These are phyloP conservation scores for Pelodytes ibericus DNA, from an alignment of 2,797 vertebrate genomes.

Conservation along the genomic window DNA sequence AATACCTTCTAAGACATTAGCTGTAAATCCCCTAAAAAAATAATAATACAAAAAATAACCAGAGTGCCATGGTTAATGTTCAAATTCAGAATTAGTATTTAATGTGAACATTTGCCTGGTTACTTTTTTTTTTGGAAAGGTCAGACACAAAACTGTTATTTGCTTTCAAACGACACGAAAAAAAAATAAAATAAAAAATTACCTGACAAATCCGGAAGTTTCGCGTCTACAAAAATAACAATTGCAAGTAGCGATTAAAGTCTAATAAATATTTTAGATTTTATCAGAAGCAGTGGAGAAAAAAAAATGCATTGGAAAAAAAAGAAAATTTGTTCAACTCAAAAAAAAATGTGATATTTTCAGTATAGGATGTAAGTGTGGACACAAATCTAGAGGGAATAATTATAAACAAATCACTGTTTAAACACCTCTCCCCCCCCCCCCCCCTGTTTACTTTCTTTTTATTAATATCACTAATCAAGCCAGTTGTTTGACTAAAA, in stretches of 20 bases:
- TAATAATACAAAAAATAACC: not conserved
- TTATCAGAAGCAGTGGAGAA: not conserved
- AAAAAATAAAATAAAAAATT: constrained; percentile 18
- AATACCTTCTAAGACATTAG: constrained; percentile 25
- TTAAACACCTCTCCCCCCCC: no score
- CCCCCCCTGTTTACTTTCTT: no score
- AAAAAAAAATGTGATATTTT: not conserved
- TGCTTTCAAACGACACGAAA: constrained; percentile 11
- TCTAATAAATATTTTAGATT: not conserved
- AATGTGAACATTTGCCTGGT: constrained; percentile 24
- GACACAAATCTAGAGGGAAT: no score
- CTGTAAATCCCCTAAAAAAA: constrained; percentile 2
- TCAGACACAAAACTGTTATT: constrained; percentile 34
- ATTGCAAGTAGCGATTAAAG: constrained; percentile 25
- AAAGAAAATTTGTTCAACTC: not conserved
- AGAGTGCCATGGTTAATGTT: constrained; percentile 30
- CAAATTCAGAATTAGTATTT: not conserved
- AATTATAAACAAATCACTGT: no score
- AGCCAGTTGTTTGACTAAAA: no score
- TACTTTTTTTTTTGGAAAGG: constrained; percentile 36
- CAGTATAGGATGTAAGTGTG: no score
- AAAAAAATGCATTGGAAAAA: not conserved
- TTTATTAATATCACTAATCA: no score
- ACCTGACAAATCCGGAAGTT: constrained; percentile 26
- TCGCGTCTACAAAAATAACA: constrained; percentile 42